Conservation (phyloP, 2,888 invertebrate genomes). For the Isoperla grammatica region DNA sequence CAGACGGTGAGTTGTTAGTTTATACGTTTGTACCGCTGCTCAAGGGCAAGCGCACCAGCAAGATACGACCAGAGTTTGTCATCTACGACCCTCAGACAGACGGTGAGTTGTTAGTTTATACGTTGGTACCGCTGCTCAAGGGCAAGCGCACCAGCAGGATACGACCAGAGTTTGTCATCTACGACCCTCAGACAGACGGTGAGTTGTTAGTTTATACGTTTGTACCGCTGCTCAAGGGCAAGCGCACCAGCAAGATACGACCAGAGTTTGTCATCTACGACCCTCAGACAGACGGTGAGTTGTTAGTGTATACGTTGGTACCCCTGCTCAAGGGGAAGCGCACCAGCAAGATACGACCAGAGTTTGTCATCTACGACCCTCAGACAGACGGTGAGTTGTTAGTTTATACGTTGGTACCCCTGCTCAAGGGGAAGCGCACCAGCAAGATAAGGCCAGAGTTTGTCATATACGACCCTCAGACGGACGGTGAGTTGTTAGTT, state of each 20-base stretch:
- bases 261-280: conserved; percentile 98
- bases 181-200: conserved; percentile 84
- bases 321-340: conserved; percentile 92
- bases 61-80: conserved; percentile 96
- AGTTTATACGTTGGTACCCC: conserved; percentile 86
- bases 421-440: conserved; percentile 90
- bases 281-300: conserved; percentile 72
- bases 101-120: conserved; percentile 56
- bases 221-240: conserved; percentile 91
- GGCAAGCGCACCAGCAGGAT: conserved; percentile 95
- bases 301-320: too few species aligned
- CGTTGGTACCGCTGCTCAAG: conserved; percentile 88
- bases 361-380: conserved; percentile 96
- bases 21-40: conserved; percentile 89
- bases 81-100: conserved; percentile 89
- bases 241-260: conserved; percentile 91
- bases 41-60: conserved; percentile 92
- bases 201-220: too few species aligned
- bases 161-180: conserved; percentile 96
- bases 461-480: conserved; percentile 91
- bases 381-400: conserved; percentile 66
- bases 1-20: conserved; percentile 60
- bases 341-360: conserved; percentile 94
- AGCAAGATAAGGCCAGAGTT: conserved; percentile 98
- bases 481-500: conserved; percentile 61